A percentile compares a stretch with the other conserved stretches of the same genome.
These are phyloP conservation scores for Vipera latastei DNA, from an alignment of 2,797 vertebrate genomes.

Conservation along the genomic window DNA sequence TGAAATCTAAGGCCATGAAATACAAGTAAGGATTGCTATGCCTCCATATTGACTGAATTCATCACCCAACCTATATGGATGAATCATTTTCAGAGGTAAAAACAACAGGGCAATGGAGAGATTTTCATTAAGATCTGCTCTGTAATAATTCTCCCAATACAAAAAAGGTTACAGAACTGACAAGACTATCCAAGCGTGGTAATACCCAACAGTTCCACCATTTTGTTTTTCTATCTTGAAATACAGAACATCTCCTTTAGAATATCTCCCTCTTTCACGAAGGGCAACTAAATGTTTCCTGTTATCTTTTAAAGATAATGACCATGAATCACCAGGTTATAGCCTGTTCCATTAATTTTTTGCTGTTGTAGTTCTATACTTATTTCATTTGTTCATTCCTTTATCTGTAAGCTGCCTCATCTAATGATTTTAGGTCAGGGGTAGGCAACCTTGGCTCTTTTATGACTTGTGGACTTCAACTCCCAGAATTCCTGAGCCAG, in stretches of 20 bases:
- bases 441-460: too few relatives aligned
- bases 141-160: not conserved
- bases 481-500: too few relatives aligned
- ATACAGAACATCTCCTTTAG: not conserved
- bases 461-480: too few relatives aligned
- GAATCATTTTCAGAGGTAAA: not conserved
- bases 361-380: not conserved
- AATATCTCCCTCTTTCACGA: not conserved
- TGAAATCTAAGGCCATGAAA: not conserved
- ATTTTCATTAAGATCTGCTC: not conserved
- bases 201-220: not conserved
- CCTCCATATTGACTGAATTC: not conserved
- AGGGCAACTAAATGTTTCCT: not conserved
- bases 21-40: not conserved
- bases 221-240: not conserved
- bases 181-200: not conserved
- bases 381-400: not conserved
- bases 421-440: not conserved
- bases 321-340: slow-evolving; percentile 9
- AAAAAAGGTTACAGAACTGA: not conserved
- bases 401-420: not conserved
- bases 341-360: not conserved
- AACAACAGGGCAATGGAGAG: not conserved
- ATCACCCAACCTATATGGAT: not conserved
- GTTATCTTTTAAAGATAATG: not conserved